Percentiles rank a stretch among this genome's conserved stretches.
Evolutionary conservation across 2,797 vertebrate species (phyloP).

Genomic region (Gobionotothen gibberifrons): DNA sequence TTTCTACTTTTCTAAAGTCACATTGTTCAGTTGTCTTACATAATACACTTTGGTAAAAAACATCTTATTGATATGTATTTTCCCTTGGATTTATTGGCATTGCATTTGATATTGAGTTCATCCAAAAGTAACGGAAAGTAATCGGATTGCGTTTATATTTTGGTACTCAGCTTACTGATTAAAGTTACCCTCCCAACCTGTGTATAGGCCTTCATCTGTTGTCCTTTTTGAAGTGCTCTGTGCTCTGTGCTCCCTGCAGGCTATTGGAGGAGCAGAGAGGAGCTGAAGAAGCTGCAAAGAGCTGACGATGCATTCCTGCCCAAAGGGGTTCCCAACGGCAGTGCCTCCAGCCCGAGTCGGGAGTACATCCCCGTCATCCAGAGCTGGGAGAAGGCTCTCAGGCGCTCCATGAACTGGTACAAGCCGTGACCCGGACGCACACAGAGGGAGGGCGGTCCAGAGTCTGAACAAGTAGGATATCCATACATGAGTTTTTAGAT

Average conservation of each 20-base stretch:
- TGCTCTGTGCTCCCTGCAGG: slow-evolving; percentile 76
- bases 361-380: slow-evolving; percentile 85
- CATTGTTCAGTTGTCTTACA: too few species aligned
- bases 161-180: too few species aligned
- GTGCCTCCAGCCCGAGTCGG: background rate
- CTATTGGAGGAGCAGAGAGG: slow-evolving; percentile 90
- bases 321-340: slow-evolving; percentile 61
- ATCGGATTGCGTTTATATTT: too few species aligned
- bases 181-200: too few species aligned
- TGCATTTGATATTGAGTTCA: too few species aligned
- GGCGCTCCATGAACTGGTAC: slow-evolving; percentile 91
- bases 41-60: too few species aligned
- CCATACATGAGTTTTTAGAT: too few species aligned
- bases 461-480: background rate
- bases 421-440: slow-evolving; percentile 60
- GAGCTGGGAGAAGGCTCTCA: slow-evolving; percentile 91
- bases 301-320: slow-evolving; percentile 87
- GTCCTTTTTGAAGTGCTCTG: background rate
- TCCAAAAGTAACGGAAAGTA: too few species aligned
- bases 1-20: too few species aligned
- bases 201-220: background rate
- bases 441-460: background rate
- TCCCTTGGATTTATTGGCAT: too few species aligned
- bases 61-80: too few species aligned
- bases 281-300: slow-evolving; percentile 89